A percentile compares a stretch with the other conserved stretches of the same genome.
Evolutionary conservation across 2,113 vertebrate genomes (phyloP).

Genomic region (Pionites leucogaster): DNA sequence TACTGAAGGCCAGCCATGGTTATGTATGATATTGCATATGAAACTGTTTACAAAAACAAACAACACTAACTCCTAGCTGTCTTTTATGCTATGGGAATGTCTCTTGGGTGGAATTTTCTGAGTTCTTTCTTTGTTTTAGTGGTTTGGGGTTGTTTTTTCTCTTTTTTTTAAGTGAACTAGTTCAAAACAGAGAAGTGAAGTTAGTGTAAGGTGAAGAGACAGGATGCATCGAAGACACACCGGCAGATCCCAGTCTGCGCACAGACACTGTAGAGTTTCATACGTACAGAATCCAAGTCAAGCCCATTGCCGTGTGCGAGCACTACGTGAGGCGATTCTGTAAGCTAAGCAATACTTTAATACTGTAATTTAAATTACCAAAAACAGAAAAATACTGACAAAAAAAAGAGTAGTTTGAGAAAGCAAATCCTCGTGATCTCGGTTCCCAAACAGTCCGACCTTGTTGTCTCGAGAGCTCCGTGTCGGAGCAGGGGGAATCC

Average conservation of each 20-base stretch:
- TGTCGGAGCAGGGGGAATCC: conserved; percentile 7
- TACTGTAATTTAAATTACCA: conserved; percentile 75
- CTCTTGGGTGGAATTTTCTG: conserved; percentile 58
- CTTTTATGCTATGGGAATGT: conserved; percentile 71
- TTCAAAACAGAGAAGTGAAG: conserved; percentile 19
- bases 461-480: conserved; percentile 67
- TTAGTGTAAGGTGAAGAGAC: conserved; percentile 20
- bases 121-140: conserved; percentile 27
- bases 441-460: conserved; percentile 62
- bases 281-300: conserved; percentile 57
- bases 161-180: conserved; percentile 51
- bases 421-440: conserved; percentile 44
- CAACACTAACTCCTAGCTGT: conserved; percentile 80
- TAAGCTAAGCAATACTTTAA: conserved; percentile 84
- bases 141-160: conserved; percentile 4
- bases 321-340: conserved; percentile 74
- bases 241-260: conserved; percentile 54
- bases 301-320: conserved; percentile 45
- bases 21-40: conserved; percentile 81
- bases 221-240: conserved; percentile 54
- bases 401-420: conserved; percentile 9
- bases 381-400: conserved; percentile 48
- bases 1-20: conserved; percentile 83
- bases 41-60: conserved; percentile 83
- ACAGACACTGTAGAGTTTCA: conserved; percentile 69